phyloP scores from a whole-genome alignment of 2,797 vertebrate genomes.

The Thalassophryne amazonica region DNA sequence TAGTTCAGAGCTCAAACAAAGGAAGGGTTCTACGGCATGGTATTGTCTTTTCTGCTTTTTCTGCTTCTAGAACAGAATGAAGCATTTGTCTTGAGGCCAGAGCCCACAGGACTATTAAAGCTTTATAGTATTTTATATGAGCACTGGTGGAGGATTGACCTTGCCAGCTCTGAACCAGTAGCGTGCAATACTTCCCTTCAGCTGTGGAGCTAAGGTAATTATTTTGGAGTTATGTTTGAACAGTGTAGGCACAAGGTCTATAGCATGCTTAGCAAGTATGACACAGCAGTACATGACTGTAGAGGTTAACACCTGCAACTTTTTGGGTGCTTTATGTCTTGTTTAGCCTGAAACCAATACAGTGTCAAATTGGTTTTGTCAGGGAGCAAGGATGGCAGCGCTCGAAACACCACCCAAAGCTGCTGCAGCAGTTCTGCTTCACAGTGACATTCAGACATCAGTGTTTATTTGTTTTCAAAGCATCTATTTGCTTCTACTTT shows the following conservation, averaged over 20 bases:
- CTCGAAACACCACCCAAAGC: constrained; percentile 20
- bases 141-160: constrained; percentile 51
- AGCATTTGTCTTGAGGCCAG: constrained; percentile 44
- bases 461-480: not conserved
- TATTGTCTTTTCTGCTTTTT: constrained; percentile 30
- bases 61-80: constrained; percentile 37
- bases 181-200: constrained; percentile 47
- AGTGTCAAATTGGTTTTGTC: constrained; percentile 59
- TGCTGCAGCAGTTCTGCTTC: constrained; percentile 4
- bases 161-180: constrained; percentile 57
- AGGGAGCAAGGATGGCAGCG: constrained; percentile 38
- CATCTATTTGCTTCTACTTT: not conserved
- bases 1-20: constrained; percentile 41
- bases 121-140: constrained; percentile 65
- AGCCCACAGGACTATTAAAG: constrained; percentile 56
- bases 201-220: constrained; percentile 24
- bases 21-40: constrained; percentile 22
- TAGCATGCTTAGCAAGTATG: constrained; percentile 47
- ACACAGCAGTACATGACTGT: constrained; percentile 48
- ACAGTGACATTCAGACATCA: not conserved
- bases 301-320: constrained; percentile 49
- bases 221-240: constrained; percentile 38
- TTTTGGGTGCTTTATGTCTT: constrained; percentile 53
- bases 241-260: constrained; percentile 23
- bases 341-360: constrained; percentile 54